phyloP scores from a whole-genome alignment of 1,140 invertebrate genomes.

The Drosophila neocordata region DNA sequence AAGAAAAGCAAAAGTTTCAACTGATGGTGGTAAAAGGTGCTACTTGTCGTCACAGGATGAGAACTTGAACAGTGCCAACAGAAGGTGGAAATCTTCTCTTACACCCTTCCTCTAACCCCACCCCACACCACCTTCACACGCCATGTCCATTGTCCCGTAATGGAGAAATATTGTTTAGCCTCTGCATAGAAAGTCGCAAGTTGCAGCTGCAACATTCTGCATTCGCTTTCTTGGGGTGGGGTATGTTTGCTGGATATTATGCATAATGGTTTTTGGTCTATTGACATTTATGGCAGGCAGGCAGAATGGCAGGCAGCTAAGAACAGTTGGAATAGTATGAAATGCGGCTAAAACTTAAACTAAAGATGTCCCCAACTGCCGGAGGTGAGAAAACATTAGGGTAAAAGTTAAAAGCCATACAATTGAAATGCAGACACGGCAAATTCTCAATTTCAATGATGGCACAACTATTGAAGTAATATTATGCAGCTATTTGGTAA shows the following conservation, averaged over 20 bases:
- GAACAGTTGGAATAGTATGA: background rate
- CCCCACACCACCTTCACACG: conserved; percentile 8
- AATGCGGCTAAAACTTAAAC: conserved; percentile 18
- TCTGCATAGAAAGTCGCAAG: conserved; percentile 36
- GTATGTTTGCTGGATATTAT: conserved; percentile 50
- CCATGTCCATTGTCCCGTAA: conserved; percentile 69
- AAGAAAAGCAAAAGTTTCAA: conserved; percentile 69
- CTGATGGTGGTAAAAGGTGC: conserved; percentile 76
- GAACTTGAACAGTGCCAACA: background rate
- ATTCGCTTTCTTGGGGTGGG: conserved; percentile 25
- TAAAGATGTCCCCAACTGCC: conserved; percentile 36
- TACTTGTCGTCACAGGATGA: conserved; percentile 54
- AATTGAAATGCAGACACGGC: conserved; percentile 42
- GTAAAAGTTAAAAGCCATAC: conserved; percentile 51
- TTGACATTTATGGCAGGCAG: conserved; percentile 78
- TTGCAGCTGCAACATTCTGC: conserved; percentile 35
- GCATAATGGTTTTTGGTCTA: conserved; percentile 78
- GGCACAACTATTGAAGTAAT: background rate
- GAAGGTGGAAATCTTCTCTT: conserved; percentile 1
- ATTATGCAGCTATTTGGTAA: background rate
- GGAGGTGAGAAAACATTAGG: conserved; percentile 42
- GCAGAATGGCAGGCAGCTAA: conserved; percentile 30
- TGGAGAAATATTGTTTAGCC: conserved; percentile 78
- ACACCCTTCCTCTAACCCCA: no score
- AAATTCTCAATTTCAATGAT: background rate